Conservation (phyloP, 2,797 vertebrate genomes). For the Coilia nasus region DNA sequence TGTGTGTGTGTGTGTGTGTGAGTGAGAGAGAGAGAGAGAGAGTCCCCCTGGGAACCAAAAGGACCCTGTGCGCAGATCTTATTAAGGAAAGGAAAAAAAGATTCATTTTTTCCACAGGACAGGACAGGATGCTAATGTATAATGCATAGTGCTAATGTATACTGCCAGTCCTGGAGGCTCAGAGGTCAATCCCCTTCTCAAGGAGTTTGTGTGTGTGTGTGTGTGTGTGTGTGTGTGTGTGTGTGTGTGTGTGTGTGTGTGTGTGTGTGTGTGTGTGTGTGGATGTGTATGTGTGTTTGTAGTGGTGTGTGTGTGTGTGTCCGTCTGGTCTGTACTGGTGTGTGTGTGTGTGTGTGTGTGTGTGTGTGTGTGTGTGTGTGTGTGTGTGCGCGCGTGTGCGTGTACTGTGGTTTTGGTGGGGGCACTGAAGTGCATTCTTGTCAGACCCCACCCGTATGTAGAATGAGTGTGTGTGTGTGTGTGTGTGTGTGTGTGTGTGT, state of each 20-base stretch:
- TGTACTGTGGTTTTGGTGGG: not conserved
- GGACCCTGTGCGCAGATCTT: not conserved
- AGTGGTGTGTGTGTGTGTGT: no score
- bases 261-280: no score
- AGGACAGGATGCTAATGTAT: not conserved
- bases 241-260: no score
- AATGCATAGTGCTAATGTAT: not conserved
- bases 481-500: not conserved
- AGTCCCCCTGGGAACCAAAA: not conserved
- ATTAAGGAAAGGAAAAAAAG: not conserved
- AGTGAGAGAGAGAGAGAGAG: slow-evolving; percentile 25
- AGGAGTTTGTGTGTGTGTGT: not conserved
- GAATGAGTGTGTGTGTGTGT: no score
- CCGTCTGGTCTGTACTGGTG: not conserved
- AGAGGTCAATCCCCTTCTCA: not conserved
- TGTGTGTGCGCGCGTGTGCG: not conserved
- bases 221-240: not conserved
- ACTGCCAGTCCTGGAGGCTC: not conserved
- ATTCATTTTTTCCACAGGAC: not conserved
- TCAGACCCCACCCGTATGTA: no score
- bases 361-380: slow-evolving; percentile 17
- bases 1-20: slow-evolving; percentile 26
- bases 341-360: not conserved
- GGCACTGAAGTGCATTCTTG: not conserved
- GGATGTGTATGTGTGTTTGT: no score